A percentile compares a stretch with the other conserved stretches of the same genome.
These are phyloP conservation scores for Lepidotrigona ventralis DNA, from an alignment of 1,140 invertebrate species.

Conservation along the genomic window DNA sequence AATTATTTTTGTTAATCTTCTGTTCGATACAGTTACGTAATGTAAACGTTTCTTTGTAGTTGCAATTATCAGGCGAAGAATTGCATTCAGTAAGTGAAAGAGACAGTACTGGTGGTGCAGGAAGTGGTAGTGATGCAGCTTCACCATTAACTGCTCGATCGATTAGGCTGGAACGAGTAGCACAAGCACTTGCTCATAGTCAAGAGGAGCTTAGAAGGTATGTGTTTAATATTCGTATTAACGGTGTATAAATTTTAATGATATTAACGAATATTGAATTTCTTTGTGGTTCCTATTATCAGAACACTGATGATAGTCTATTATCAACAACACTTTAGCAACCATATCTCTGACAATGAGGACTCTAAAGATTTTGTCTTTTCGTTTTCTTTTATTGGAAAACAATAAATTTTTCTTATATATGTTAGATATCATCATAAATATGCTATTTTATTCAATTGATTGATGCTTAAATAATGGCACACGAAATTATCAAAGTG, in stretches of 20 bases:
- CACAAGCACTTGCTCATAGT: constrained; percentile 92
- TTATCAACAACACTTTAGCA: constrained; percentile 28
- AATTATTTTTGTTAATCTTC: background rate
- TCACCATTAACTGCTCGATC: constrained; percentile 93
- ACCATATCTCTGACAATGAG: constrained; percentile 26
- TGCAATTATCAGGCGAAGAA: constrained; percentile 88
- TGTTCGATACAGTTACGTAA: background rate
- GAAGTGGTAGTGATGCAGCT: constrained; percentile 85
- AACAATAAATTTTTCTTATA: background rate
- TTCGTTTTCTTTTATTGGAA: background rate
- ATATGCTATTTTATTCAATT: constrained; percentile 10
- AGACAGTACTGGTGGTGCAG: constrained; percentile 84
- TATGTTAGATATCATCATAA: background rate
- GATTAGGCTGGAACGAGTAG: constrained; percentile 90
- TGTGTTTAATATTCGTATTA: constrained; percentile 9
- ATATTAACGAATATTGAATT: background rate
- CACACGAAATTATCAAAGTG: background rate
- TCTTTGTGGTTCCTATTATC: background rate
- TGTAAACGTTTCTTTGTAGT: constrained; percentile 72
- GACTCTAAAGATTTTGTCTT: background rate
- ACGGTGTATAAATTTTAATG: too few species aligned
- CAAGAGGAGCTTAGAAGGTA: constrained; percentile 91
- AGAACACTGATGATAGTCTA: constrained; percentile 17
- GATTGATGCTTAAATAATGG: constrained; percentile 5
- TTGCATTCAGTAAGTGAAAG: constrained; percentile 83